Evolutionary conservation across 2,888 invertebrate species (phyloP), one percentile per base, ranked within the genome.

Genomic region (Hyles lineata): DNA sequence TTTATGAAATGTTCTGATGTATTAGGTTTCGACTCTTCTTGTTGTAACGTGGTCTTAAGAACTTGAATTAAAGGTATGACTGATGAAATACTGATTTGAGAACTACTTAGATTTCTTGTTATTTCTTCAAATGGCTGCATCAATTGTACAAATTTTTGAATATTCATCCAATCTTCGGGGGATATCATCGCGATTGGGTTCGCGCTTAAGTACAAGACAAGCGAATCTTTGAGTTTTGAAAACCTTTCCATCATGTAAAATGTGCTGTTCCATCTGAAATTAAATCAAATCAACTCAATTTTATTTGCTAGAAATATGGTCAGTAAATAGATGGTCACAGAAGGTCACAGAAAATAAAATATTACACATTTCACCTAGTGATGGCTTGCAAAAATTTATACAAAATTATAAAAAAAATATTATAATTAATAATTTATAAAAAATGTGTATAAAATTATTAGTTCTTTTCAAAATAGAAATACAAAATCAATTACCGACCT

Each of bases 81-180:
- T 74, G 74, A 74, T 73, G 74, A 75, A 69, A 75, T 75, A 69
- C 52, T 70, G 29, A 72, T 60, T 69, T 76, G 73, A 72, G 70
- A 72, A 73, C 74, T 72, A 71, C 76, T 72, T 71, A 76, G 52
- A 70, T 76, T 74, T 70, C 74, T 70, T 32, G 74, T 76, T 21
- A 72, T 74, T 75, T 76, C 76, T 75, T 74, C 74, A 75, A 74
- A 74, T 59, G 74, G 74, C 35, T 52, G 29, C 71, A 76, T 71
- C n/a, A 76, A 67, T 60, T 62, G 71, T 63, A 72, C 73, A 71
- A 71, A 72, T 55, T 74, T 71, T 73, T 74, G 59, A 75, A 78
- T 70, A 73, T 75, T 72, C 71, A 75, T 73, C 74, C 77, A 76
- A 71, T 78, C 77, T 75, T 78, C 77, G 60, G 77, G 73, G 72